Percentiles rank a stretch among this genome's conserved stretches.
Conservation (phyloP, 2,888 invertebrate species). For the Cabera pusaria region DNA sequence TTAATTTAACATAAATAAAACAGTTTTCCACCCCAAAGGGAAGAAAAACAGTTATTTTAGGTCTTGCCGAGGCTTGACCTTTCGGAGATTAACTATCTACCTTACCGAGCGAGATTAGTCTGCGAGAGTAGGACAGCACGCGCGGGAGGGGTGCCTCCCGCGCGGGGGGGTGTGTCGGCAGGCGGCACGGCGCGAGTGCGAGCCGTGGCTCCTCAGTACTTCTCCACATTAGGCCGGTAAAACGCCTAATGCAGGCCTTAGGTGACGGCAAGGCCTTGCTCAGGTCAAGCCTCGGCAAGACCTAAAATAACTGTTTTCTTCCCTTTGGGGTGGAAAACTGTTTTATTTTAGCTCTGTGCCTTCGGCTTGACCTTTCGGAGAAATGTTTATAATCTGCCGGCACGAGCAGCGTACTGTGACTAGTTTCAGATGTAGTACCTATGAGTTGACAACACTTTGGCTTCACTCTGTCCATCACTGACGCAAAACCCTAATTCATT, state of each 20-base stretch:
- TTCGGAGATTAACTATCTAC: too few species aligned
- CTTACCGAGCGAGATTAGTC: too few species aligned
- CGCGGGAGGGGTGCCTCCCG: background rate
- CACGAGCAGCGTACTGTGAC: slow-evolving; percentile 6
- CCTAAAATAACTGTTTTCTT: slow-evolving; percentile 26
- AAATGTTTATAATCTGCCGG: slow-evolving; percentile 5
- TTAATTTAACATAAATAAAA: background rate
- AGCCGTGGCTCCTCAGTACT: background rate
- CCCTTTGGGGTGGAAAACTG: slow-evolving; percentile 29
- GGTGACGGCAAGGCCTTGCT: slow-evolving; percentile 6
- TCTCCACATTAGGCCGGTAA: background rate
- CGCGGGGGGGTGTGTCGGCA: background rate
- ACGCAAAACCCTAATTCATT: too few species aligned
- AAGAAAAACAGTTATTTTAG: background rate
- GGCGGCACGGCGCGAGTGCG: background rate
- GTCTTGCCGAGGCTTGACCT: background rate
- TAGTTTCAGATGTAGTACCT: too few species aligned
- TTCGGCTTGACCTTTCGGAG: slow-evolving; percentile 9
- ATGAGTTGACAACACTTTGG: too few species aligned
- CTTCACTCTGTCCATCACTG: too few species aligned
- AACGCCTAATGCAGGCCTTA: background rate
- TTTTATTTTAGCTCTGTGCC: slow-evolving; percentile 8
- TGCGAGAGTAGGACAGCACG: background rate
- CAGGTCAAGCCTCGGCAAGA: slow-evolving; percentile 5
- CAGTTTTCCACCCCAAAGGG: slow-evolving; percentile 1